phyloP scores from a whole-genome alignment of 1,140 invertebrate species.

The Lasioglossum albipes region DNA sequence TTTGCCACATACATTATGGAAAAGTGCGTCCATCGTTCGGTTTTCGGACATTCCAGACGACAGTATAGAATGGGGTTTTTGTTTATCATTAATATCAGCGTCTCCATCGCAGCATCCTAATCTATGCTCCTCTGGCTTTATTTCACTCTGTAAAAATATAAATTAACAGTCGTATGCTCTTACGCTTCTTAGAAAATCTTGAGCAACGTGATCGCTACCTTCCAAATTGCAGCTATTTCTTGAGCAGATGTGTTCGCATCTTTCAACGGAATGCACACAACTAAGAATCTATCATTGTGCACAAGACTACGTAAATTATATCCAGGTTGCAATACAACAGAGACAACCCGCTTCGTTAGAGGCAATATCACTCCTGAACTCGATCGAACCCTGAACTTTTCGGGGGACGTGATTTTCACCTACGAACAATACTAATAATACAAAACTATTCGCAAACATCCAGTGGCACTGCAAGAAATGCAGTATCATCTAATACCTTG shows the following conservation, averaged over 20 bases:
- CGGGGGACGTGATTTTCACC: conserved; percentile 89
- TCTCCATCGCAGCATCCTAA: conserved; percentile 76
- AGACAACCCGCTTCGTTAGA: conserved; percentile 78
- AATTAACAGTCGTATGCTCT: neutral
- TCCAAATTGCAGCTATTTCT: conserved; percentile 84
- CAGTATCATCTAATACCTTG: conserved; percentile 81
- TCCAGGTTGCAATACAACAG: conserved; percentile 81
- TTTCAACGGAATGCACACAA: conserved; percentile 84
- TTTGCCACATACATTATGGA: conserved; percentile 67
- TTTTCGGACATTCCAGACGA: conserved; percentile 47
- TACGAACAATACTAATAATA: conserved; percentile 71
- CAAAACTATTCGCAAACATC: neutral
- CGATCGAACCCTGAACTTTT: conserved; percentile 94
- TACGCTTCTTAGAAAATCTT: neutral
- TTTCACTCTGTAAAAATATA: conserved; percentile 66
- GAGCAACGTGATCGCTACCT: conserved; percentile 75
- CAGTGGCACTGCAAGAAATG: conserved; percentile 19
- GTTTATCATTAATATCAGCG: conserved; percentile 64
- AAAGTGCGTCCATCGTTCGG: conserved; percentile 65
- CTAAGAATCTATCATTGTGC: conserved; percentile 85
- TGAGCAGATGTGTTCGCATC: conserved; percentile 74
- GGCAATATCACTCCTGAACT: conserved; percentile 87
- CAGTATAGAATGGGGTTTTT: conserved; percentile 57
- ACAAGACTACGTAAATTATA: conserved; percentile 80
- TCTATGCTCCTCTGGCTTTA: conserved; percentile 78